Evolutionary conservation across 2,888 invertebrate genomes (phyloP).

Genomic region (Lathronympha strigana): DNA sequence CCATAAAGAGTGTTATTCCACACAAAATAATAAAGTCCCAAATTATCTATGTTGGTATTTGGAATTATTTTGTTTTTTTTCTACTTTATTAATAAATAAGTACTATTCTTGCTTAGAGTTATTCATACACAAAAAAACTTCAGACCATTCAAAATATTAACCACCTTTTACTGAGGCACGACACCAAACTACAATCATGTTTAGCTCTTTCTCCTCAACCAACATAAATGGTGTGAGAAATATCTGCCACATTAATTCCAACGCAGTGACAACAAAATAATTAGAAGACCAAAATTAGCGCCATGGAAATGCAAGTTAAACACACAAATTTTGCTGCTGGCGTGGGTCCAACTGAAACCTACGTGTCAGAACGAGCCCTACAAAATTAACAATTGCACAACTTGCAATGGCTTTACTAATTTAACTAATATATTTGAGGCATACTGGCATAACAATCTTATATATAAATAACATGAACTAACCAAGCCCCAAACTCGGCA

Average conservation of each 20-base stretch:
- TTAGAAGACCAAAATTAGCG: conserved; percentile 29
- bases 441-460: no score
- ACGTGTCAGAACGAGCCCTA: conserved; percentile 11
- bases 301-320: conserved; percentile 29
- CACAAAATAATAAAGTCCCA: no score
- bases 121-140: no score
- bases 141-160: no score
- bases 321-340: conserved; percentile 29
- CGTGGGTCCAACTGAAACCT: conserved; percentile 22
- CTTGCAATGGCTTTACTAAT: neutral
- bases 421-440: neutral
- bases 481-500: no score
- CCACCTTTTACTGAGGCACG: neutral
- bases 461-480: no score
- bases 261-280: conserved; percentile 29
- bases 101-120: no score
- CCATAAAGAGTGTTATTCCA: no score
- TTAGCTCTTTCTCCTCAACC: neutral
- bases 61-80: no score
- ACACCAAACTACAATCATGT: neutral
- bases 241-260: conserved; percentile 12
- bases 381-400: conserved; percentile 14
- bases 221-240: conserved; percentile 6
- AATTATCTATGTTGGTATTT: no score
- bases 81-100: no score